phyloP scores from a whole-genome alignment of 2,797 vertebrate genomes.

The Melanotaenia nigrans region DNA sequence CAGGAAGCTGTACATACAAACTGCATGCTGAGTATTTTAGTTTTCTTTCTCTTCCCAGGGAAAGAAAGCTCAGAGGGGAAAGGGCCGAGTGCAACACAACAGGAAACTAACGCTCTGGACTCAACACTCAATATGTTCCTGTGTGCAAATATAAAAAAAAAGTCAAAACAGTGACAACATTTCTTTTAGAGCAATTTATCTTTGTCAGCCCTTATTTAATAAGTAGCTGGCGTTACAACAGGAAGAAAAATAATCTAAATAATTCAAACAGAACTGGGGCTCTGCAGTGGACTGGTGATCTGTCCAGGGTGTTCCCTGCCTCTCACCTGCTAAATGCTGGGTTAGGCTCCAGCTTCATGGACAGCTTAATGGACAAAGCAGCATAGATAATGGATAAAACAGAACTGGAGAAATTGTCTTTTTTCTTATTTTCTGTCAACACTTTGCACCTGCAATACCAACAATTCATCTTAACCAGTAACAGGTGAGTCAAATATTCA shows the following conservation, averaged over 20 bases:
- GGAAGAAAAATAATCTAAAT: neutral
- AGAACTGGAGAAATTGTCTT: neutral
- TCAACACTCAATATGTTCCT: constrained; percentile 9
- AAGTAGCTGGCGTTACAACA: neutral
- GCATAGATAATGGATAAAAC: too few species aligned
- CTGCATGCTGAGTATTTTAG: constrained; percentile 60
- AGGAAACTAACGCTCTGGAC: constrained; percentile 8
- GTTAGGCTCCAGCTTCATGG: too few species aligned
- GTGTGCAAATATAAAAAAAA: too few species aligned
- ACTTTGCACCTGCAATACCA: neutral
- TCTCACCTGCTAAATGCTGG: too few species aligned
- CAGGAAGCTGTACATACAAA: constrained; percentile 40
- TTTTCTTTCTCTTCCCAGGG: constrained; percentile 68
- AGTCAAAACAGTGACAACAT: neutral
- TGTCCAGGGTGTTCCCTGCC: too few species aligned
- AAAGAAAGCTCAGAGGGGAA: constrained; percentile 35
- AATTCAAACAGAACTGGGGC: neutral
- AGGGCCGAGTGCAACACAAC: constrained; percentile 9
- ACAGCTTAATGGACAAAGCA: too few species aligned
- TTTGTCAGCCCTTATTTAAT: neutral
- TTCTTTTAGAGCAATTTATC: neutral
- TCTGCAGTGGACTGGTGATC: too few species aligned
- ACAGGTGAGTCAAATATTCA: neutral
- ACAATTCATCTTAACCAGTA: neutral
- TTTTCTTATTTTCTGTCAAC: neutral